Base-by-base conservation (phyloP, 2,888 invertebrate species). In the Bruchidius siliquastri region DNA sequence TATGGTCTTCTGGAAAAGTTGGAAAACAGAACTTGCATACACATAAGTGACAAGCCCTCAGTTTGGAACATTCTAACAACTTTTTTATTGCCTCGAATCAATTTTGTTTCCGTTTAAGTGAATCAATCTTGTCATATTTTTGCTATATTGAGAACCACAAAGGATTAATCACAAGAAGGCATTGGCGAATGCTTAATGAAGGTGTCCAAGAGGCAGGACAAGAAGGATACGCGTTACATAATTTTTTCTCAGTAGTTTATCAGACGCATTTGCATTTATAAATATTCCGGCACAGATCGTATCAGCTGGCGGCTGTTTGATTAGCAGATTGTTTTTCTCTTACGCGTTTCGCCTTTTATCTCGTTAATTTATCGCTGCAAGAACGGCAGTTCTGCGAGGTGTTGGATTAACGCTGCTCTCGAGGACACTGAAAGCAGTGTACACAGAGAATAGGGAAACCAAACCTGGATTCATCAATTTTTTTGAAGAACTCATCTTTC, bases 241-340 rank as follows among this genome's bases (percentile, higher is more conserved):
- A 49, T 49, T 73, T 71, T 71, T 74, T 71, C 68, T 69, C 71
- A 49, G 26, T 70, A 69, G 73, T 74, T 71, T 71, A 74, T 26
- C 71, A 49, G 68, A 67, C 26, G 67, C 69, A 82, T 82, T 82
- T 81, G 81, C 83, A 83, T 82, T 82, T 81, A 82, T 82, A 82
- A 82, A 80, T 82, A 82, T 82, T 82, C 80, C 77, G 77, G 80
- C 76, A 80, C 81, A 76, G 76, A 77, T 82, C 82, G 82, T 70
- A 79, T 69, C 49, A 13, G 49, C 18, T 49, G 49, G 49, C 49
- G 49, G 70, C 72, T 82, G 80, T 82, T 82, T 83, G 83, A 83
- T 83, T 83, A 83, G 81, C 82, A 80, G 82, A 82, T 82, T 82
- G 79, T 82, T 82, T 82, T 82, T 79, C 79, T 81, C 82, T 79